Evolutionary conservation across 2,797 vertebrate species (phyloP).

Genomic region (Enteromius viviparus): DNA sequence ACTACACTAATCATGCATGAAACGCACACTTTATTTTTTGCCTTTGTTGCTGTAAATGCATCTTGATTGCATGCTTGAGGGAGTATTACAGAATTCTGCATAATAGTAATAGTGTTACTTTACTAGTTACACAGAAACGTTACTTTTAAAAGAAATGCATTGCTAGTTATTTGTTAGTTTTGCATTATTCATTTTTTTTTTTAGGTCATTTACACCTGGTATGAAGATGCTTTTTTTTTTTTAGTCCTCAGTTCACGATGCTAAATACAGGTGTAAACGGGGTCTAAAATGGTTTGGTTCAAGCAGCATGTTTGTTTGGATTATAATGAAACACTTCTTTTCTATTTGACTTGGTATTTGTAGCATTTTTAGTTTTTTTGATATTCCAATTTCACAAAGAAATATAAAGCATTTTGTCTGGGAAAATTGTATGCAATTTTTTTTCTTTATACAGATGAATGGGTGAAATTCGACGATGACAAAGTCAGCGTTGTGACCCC

Average conservation of each 20-base stretch:
- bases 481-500: slow-evolving; percentile 97
- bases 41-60: neutral
- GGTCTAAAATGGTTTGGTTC: neutral
- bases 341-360: neutral
- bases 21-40: neutral
- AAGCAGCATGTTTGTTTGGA: neutral
- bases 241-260: neutral
- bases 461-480: slow-evolving; percentile 99
- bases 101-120: neutral
- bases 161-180: neutral
- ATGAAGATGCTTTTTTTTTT: neutral
- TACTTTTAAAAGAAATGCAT: neutral
- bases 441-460: slow-evolving; percentile 84
- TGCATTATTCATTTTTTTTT: neutral
- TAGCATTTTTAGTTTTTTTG: too few species aligned
- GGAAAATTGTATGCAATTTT: too few species aligned
- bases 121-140: neutral
- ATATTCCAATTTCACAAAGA: too few species aligned
- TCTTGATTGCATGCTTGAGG: neutral
- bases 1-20: neutral
- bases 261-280: neutral
- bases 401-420: too few species aligned
- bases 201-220: neutral
- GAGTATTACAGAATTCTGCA: neutral
- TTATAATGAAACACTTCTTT: too few species aligned